Base-by-base conservation (phyloP, 1,140 invertebrate species). In the Drosophila orena region DNA sequence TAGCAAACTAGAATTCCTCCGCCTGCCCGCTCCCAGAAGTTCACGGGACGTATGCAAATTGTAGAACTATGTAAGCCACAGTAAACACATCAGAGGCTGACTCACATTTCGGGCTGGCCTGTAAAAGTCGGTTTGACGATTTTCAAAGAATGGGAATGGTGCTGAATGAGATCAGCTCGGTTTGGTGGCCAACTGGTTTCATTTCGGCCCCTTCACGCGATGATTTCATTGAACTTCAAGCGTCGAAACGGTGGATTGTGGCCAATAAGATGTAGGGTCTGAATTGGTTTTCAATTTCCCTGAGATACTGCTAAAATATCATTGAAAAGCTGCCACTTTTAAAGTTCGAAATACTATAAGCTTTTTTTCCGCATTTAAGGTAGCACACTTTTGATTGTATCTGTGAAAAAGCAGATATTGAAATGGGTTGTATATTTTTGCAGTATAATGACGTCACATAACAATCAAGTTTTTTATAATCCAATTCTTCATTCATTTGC, bases 1-100 rank as follows among this genome's bases (percentile, higher is more conserved):
- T 70, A 80, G 79, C 73, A 61, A 58, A 76, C 54, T 52, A 66
- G 60, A 64, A 50, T 43, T 34, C 61, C 42, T 27, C 46, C 44
- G 8, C 40, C 20, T 52, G 46, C 64, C 61, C 79, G 43, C 57
- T 57, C 69, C 34, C 40, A 58, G 76, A 54, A 80, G 54, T 53
- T 37, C 68, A 50, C 66, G 64, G 64, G 50, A 71, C 70, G 22
- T 70, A 81, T 86, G 81, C 56, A 86, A 86, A 85, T 81, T 77
- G 55, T 49, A 59, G 40, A 59, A 62, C 70, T 77, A 68, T 68
- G 70, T 43, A 75, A 68, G 50, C 50, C 57, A 35, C 59, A 50
- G 44, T 70, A 71, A 40, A 14, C 27, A 50, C 20, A 37, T 15
- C 49, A 34, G 22, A 17, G 52, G 74, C 68, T 86, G 83, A 86